Base-by-base conservation (phyloP, 92 coral and sea anemone species). In the Phenganax subtilis region DNA sequence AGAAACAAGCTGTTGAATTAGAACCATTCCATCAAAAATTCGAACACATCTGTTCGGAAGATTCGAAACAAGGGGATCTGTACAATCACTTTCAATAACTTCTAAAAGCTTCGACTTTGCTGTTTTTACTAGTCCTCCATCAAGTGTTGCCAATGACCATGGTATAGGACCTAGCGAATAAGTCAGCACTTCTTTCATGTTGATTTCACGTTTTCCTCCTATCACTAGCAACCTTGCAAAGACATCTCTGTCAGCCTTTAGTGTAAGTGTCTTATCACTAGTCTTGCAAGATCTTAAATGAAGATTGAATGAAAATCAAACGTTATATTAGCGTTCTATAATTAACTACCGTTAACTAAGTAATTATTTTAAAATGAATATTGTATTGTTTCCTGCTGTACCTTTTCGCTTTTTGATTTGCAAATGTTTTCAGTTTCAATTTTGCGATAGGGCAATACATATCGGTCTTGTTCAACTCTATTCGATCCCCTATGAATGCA, bases 401-500 rank as follows among this genome's bases (percentile, higher is more conserved):
- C 37, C 3, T 71, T 14, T 71, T 71, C 11, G 54, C 76, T 71
- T 71, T 71, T 37, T 30, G 76, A 1, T 63, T 47, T 17, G 85
- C 59, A 25, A 86, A 86, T 55, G 83, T 82, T 85, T 55, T 75
- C 55, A 75, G 82, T 76, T 86, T 82, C 69, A 82, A 71, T 65
- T 61, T 83, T 54, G 82, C 72, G 54, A 86, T 52, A 51, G 89
- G 83, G 71, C 75, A 85, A 85, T 72, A 86, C 60, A 86, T 59
- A 51, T 67, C 57, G 51, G 69, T 75, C 15, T 25, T 67, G 70
- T 86, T 86, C 75, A 82, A 81, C 65, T 81, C 44, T 20, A 81
- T 61, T 52, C 84, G 63, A 37, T 84, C 59, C 64, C 67, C 47
- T 0, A 84, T 51, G 71, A 84, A 84, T 10, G 85, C 72, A 20